Evolutionary conservation across 2,113 vertebrate genomes (phyloP).

Genomic region (Riparia riparia): DNA sequence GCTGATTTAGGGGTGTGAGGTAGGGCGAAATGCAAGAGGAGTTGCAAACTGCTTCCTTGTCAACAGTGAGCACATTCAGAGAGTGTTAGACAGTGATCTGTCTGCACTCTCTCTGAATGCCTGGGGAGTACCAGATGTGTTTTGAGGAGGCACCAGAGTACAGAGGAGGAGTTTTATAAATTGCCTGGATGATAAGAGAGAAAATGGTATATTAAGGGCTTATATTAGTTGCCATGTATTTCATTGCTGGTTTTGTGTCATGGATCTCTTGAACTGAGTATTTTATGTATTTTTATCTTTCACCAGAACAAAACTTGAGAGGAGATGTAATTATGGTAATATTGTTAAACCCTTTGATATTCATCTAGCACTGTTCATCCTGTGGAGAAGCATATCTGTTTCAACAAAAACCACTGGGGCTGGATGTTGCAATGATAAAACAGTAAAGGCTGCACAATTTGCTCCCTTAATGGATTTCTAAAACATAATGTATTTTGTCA

Average conservation of each 20-base stretch:
- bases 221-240: neutral
- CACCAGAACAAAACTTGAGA: neutral
- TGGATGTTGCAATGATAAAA: neutral
- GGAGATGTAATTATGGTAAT: neutral
- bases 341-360: neutral
- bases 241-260: neutral
- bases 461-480: neutral
- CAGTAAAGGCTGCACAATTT: neutral
- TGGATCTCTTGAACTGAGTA: neutral
- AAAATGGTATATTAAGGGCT: neutral
- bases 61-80: neutral
- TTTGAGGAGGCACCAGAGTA: neutral
- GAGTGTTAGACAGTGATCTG: neutral
- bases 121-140: neutral
- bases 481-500: neutral
- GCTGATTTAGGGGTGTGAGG: neutral
- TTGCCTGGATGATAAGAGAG: neutral
- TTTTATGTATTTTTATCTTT: neutral
- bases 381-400: neutral
- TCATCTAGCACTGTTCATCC: neutral
- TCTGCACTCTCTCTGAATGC: neutral
- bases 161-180: neutral
- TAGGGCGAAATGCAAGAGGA: neutral
- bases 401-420: neutral
- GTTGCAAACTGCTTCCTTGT: neutral